Evolutionary conservation across 2,888 invertebrate species (phyloP).

Genomic region (Holacanthella duospinosa): DNA sequence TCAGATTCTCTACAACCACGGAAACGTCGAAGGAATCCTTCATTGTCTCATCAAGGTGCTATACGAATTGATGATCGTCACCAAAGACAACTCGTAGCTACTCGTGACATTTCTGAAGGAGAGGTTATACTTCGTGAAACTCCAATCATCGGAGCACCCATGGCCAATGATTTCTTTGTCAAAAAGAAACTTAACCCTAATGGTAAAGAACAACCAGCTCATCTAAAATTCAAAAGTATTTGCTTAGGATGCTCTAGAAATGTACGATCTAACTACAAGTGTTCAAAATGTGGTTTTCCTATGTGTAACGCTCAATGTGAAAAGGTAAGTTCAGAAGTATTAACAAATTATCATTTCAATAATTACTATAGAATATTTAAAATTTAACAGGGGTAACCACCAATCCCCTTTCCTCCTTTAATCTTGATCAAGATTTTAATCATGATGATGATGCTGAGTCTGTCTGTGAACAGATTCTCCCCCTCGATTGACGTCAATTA

Average conservation of each 20-base stretch:
- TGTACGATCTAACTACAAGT: constrained; percentile 24
- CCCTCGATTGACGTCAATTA: too few relatives aligned
- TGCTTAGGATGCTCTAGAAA: constrained; percentile 38
- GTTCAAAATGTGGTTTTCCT: constrained; percentile 55
- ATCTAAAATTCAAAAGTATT: constrained; percentile 20
- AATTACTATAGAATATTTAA: too few relatives aligned
- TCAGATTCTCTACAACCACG: too few relatives aligned
- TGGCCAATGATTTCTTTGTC: not conserved
- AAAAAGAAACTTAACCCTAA: not conserved
- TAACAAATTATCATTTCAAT: not conserved
- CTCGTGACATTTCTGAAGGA: constrained; percentile 2
- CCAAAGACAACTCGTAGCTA: constrained; percentile 4
- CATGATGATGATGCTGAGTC: too few relatives aligned
- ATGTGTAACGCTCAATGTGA: constrained; percentile 55
- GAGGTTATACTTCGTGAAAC: constrained; percentile 4
- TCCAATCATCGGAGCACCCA: not conserved
- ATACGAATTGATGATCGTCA: not conserved
- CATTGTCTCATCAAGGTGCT: not conserved
- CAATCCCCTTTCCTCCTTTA: too few relatives aligned
- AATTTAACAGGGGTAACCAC: too few relatives aligned
- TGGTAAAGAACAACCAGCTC: not conserved
- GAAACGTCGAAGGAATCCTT: not conserved
- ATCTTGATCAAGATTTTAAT: too few relatives aligned
- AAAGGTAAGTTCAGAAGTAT: constrained; percentile 34
- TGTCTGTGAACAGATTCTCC: too few relatives aligned